Evolutionary conservation across 2,797 vertebrate species (phyloP), one percentile per base, ranked within the genome.

Genomic region (Hozukius guyotensis): DNA sequence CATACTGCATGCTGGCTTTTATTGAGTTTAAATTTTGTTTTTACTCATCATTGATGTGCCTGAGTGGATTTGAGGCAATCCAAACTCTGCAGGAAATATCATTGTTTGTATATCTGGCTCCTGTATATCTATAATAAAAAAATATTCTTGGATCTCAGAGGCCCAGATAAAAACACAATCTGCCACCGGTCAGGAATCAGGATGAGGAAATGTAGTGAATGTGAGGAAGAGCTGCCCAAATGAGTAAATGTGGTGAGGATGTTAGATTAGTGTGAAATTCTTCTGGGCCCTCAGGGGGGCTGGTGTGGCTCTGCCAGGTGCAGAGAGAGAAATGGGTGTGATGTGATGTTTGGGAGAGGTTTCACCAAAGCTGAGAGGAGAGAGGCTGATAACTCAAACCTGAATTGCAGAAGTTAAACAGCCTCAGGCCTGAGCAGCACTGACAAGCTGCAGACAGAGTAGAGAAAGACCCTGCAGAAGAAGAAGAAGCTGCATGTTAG

Each of bases 251-350:
- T 36, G 71, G 22, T 6, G 38, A 83, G 72, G 71, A 82, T 80
- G 67, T 83, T 62, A 82, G 76, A 90, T 86, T 16, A 64, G 87
- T 88, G 92, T 84, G 73, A 92, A 77, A 81, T 82, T 78, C 85
- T 76, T 83, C 31, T 38, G 4, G 2, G 80, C 63, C 32, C 72
- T 84, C 32, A 2, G 11, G 24, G 34, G 76, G 18, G 63, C 49
- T 18, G 59, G 31, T 53, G 75, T 10, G 70, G 38, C 64, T 81
- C 66, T 62, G 64, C 65, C 71, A 86, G 87, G 72, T 79, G 83
- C 18, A 25, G 46, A 75, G 2, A 73, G 42, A 76, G 5, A 78
- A 72, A 75, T 46, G 32, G 22, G 75, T 72, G 77, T 53, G 81
- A 76, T 46, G 60, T 46, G 65, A 55, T 31, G 65, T 10, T 10